Evolutionary conservation across 2,888 invertebrate genomes (phyloP).

Genomic region (Eilema caniola): DNA sequence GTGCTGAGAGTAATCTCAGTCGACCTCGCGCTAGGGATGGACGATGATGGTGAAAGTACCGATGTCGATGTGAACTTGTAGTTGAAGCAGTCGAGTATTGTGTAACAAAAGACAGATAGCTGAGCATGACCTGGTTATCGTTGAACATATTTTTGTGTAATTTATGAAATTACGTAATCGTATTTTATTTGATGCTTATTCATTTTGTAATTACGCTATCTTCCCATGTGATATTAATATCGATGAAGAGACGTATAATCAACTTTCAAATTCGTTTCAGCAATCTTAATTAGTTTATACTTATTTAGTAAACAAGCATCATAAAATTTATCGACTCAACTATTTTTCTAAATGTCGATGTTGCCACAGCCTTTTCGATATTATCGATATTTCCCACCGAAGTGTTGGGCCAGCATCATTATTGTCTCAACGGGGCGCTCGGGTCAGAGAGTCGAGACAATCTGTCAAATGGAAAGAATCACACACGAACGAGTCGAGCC

Average conservation of each 20-base stretch:
- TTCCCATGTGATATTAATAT: neutral
- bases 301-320: neutral
- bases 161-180: conserved; percentile 5
- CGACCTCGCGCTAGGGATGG: conserved; percentile 76
- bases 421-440: conserved; percentile 82
- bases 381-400: conserved; percentile 70
- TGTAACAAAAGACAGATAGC: conserved; percentile 23
- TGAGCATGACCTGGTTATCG: conserved; percentile 16
- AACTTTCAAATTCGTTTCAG: neutral
- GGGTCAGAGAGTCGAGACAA: conserved; percentile 85
- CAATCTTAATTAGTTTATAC: neutral
- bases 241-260: neutral
- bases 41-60: conserved; percentile 50
- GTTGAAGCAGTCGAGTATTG: conserved; percentile 27
- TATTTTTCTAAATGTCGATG: conserved; percentile 8
- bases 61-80: conserved; percentile 43
- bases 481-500: conserved; percentile 75
- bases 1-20: conserved; percentile 86
- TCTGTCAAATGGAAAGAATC: conserved; percentile 86
- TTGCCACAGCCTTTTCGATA: conserved; percentile 62
- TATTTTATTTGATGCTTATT: conserved; percentile 3
- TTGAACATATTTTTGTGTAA: conserved; percentile 18
- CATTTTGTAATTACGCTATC: conserved; percentile 3
- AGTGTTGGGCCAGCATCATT: conserved; percentile 74
- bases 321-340: neutral